Conservation (phyloP, 2,888 invertebrate genomes). For the Ormyrus labotus region DNA sequence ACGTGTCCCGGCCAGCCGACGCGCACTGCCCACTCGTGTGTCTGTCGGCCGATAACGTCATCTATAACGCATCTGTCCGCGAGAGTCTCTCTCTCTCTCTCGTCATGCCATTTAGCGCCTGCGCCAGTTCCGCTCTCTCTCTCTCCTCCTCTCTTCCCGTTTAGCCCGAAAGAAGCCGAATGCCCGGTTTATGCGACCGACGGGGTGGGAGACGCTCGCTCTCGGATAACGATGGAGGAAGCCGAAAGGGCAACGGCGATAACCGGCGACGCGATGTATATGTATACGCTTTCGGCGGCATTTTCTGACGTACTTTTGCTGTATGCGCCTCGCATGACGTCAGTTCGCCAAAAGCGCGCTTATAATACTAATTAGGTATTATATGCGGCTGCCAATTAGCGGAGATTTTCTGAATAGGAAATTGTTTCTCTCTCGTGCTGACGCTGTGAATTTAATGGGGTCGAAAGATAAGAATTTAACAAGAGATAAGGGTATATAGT, state of each 20-base stretch:
- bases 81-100: neutral
- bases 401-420: no score
- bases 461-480: no score
- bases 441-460: no score
- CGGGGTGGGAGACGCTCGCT: neutral
- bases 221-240: no score
- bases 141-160: constrained; percentile 9
- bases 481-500: no score
- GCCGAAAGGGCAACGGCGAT: no score
- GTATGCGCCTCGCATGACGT: no score
- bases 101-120: constrained; percentile 2
- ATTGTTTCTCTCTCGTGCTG: no score
- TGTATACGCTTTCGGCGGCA: neutral
- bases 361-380: no score
- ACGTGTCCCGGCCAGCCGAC: constrained; percentile 46
- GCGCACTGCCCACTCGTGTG: constrained; percentile 52
- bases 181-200: neutral
- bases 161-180: neutral
- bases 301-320: no score
- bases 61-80: constrained; percentile 65
- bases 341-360: no score
- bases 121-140: neutral
- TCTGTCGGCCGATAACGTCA: constrained; percentile 69
- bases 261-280: neutral
- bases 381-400: no score